A percentile compares a stretch with the other conserved stretches of the same genome.
These are phyloP conservation scores for Bergia puertoricense DNA, from an alignment of 92 coral and sea anemone genomes.

Conservation along the genomic window DNA sequence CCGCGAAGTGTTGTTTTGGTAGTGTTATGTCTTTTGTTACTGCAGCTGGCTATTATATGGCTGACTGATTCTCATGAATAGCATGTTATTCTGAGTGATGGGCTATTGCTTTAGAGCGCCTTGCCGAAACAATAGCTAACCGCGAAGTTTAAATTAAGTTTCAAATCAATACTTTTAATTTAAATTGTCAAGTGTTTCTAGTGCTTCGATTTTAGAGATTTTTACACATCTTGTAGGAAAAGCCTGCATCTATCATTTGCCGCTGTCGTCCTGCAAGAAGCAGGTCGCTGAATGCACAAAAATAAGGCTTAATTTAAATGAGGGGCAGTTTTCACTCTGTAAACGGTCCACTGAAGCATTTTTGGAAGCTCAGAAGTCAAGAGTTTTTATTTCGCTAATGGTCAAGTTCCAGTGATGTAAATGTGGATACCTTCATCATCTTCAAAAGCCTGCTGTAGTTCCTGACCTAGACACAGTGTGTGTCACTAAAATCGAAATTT, in stretches of 20 bases:
- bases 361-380: not conserved
- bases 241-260: not conserved
- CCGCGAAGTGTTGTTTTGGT: no score
- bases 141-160: not conserved
- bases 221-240: not conserved
- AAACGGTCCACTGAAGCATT: not conserved
- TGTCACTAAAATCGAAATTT: not conserved
- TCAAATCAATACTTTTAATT: not conserved
- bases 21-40: not conserved
- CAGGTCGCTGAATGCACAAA: not conserved
- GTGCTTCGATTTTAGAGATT: not conserved
- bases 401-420: not conserved
- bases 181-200: not conserved
- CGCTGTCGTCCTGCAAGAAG: not conserved
- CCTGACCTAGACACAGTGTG: not conserved
- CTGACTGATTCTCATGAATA: not conserved
- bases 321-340: not conserved
- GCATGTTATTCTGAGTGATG: not conserved
- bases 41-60: not conserved
- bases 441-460: not conserved
- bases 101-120: not conserved
- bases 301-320: not conserved
- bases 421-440: not conserved
- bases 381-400: not conserved
- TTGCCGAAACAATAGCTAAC: not conserved